Base-by-base conservation (phyloP, 1,140 invertebrate species). In the Hestina assimilis region DNA sequence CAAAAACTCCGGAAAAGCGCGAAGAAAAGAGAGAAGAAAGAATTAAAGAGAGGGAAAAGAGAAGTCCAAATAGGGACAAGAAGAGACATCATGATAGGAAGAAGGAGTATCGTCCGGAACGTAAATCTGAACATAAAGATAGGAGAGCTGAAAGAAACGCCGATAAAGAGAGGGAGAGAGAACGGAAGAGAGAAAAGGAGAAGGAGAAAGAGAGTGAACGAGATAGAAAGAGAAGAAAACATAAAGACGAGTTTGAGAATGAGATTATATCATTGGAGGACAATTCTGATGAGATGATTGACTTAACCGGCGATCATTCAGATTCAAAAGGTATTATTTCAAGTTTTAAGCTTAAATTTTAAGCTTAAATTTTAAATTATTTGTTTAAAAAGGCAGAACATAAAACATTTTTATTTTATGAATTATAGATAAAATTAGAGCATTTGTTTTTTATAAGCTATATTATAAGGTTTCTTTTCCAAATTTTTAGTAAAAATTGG, bases 281-380 rank as follows among this genome's bases (percentile, higher is more conserved):
- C 48, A 84, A 84, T 68, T 78, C 78, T 5, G 82, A 86, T 66
- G 85, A 86, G 38, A 64, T 86, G 51, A 86, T 88, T 20, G 85
- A 88, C 63, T 66, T 88, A 33, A 86, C 85, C 11, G 85, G 77
- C 0, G 85, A 88, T 9, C 71, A 73, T 17, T 81, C 81, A 0
- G 85, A 88, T 64, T 54, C 66, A n/a, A 86, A 76, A 81, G 76
- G 84, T 87, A 42, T n/a, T n/a, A n/a, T n/a, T n/a, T n/a, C n/a
- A n/a, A 57, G 59, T 52, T 33, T 28, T 46, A 11, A 23, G 4
- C 9, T 11, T 33, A 11, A 3, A 33, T n/a, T 33, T n/a, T 5
- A 8, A 33, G 3, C 29, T 5, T n/a, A 3, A n/a, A 33, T 26
- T 9, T 9, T 5, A 26, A n/a, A n/a, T n/a, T n/a, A n/a, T n/a